These are phyloP conservation scores for Numida meleagris DNA, from an alignment of 2,113 vertebrate species.

Conservation along the genomic window DNA sequence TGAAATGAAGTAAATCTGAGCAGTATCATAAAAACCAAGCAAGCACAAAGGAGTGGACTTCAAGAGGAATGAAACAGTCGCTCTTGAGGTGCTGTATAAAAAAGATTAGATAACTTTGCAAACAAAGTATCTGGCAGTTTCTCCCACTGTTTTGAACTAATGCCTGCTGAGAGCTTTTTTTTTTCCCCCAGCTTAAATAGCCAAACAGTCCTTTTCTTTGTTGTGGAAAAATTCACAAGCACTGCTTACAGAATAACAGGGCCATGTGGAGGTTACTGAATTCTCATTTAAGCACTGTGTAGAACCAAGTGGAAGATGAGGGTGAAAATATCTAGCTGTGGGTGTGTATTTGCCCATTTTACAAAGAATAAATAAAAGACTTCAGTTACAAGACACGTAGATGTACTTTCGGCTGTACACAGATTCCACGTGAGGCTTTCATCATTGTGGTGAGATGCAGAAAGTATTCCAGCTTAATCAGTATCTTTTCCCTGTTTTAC, in stretches of 20 bases:
- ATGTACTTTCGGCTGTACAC: background rate
- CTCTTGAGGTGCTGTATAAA: background rate
- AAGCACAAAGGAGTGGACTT: background rate
- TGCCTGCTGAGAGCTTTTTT: background rate
- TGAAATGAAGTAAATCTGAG: background rate
- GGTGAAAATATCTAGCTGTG: background rate
- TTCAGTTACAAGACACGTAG: background rate
- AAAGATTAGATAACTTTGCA: background rate
- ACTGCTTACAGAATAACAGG: background rate
- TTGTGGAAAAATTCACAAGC: background rate
- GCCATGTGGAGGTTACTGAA: rapidly evolving
- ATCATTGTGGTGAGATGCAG: background rate
- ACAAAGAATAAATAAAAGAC: background rate
- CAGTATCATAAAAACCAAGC: background rate
- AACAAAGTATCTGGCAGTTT: background rate
- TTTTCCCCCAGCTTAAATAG: background rate
- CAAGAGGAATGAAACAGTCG: background rate
- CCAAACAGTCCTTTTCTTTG: background rate
- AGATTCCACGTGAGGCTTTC: background rate
- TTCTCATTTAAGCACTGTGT: background rate
- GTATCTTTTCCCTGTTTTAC: background rate
- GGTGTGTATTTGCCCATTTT: background rate
- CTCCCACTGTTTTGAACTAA: background rate
- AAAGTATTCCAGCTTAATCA: background rate
- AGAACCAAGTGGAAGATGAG: background rate